Percentiles rank a stretch among this genome's conserved stretches.
phyloP scores from a whole-genome alignment of 2,888 invertebrate genomes.

The Drosophila testacea region DNA sequence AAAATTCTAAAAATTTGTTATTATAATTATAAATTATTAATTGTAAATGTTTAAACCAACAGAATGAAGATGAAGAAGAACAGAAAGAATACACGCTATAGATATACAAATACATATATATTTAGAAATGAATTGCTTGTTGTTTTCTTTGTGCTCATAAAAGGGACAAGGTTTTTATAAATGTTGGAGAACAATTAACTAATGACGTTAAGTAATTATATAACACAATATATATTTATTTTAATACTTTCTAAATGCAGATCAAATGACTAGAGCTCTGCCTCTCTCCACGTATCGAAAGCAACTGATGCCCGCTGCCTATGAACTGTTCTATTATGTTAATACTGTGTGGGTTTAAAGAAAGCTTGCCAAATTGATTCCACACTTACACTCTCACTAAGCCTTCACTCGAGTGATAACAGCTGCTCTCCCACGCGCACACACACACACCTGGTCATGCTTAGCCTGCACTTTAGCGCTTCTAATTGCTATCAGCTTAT shows the following conservation, averaged over 20 bases:
- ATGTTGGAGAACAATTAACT: no score
- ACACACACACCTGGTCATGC: no score
- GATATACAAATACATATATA: constrained; percentile 20
- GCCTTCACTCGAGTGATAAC: neutral
- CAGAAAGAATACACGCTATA: constrained; percentile 37
- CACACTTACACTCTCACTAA: neutral
- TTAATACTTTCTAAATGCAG: neutral
- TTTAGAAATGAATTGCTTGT: constrained; percentile 9
- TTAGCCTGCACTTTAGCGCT: neutral
- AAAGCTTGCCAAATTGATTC: neutral
- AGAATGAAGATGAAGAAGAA: constrained; percentile 28
- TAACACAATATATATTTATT: no score
- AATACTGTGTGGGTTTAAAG: neutral
- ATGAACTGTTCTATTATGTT: neutral
- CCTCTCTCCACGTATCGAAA: neutral
- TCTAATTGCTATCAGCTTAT: neutral
- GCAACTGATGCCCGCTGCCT: neutral
- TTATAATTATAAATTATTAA: constrained; percentile 33
- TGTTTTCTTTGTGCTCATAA: neutral
- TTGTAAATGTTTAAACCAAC: constrained; percentile 65
- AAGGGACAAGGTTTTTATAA: neutral
- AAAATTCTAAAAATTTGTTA: constrained; percentile 54
- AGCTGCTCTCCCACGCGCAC: neutral
- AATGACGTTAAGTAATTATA: neutral
- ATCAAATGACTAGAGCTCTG: neutral